Percentiles rank a stretch among this genome's conserved stretches.
Evolutionary conservation across 1,140 invertebrate species (phyloP).

Genomic region (Trichonephila clavipes): DNA sequence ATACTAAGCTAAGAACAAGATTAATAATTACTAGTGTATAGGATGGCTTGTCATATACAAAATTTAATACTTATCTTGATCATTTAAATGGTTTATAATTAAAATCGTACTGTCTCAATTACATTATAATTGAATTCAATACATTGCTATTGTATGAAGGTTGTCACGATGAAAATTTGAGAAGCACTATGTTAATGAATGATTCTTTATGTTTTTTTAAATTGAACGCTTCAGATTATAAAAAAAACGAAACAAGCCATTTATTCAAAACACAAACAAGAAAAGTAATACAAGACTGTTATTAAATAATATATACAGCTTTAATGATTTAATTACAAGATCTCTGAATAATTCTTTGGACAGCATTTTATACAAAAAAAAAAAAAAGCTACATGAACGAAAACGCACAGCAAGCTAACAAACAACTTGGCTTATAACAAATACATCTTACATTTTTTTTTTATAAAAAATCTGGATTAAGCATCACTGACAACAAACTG

Average conservation of each 20-base stretch:
- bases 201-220: no score
- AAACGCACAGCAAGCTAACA: not conserved
- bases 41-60: no score
- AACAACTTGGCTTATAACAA: conserved; percentile 11
- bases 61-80: no score
- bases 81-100: no score
- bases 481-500: not conserved
- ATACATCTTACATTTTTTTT: not conserved
- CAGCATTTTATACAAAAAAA: conserved; percentile 55
- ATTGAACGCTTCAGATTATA: no score
- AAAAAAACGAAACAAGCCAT: not conserved
- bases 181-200: no score
- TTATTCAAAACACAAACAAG: not conserved
- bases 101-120: no score
- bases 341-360: conserved; percentile 59
- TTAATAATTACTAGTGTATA: no score
- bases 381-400: conserved; percentile 7
- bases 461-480: not conserved
- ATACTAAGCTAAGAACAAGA: no score
- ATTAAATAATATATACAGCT: conserved; percentile 61
- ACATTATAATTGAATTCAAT: no score
- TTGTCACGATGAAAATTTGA: no score
- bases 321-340: conserved; percentile 62
- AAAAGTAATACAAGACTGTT: not conserved
- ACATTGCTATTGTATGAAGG: no score